These are phyloP conservation scores for Nezara viridula DNA, from an alignment of 2,888 invertebrate species.

Conservation along the genomic window DNA sequence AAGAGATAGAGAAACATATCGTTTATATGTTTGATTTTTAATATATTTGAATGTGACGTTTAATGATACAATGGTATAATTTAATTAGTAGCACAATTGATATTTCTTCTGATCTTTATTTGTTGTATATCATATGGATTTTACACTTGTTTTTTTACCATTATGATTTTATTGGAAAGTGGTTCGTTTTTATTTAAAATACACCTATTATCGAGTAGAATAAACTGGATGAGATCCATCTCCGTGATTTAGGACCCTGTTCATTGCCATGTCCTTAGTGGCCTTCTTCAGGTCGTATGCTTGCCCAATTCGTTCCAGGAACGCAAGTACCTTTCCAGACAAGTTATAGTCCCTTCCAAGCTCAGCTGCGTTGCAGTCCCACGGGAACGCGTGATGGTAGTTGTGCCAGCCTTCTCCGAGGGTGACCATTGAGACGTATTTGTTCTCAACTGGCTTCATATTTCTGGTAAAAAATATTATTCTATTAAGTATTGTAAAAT, in stretches of 20 bases:
- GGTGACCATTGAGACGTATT: conserved; percentile 69
- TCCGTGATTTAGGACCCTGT: background rate
- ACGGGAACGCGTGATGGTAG: conserved; percentile 74
- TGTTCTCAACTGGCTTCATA: conserved; percentile 70
- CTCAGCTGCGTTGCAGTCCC: conserved; percentile 73
- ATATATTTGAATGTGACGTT: too few species aligned
- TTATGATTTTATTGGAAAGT: too few species aligned
- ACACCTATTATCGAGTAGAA: background rate
- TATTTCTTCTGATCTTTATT: too few species aligned
- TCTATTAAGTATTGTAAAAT: too few species aligned
- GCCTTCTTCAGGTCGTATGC: conserved; percentile 76
- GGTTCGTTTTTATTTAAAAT: too few species aligned
- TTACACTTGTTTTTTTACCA: too few species aligned
- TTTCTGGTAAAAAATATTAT: conserved; percentile 64
- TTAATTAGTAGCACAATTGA: too few species aligned
- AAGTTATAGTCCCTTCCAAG: conserved; percentile 72
- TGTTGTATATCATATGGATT: too few species aligned
- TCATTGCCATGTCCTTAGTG: conserved; percentile 76
- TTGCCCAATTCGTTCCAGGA: conserved; percentile 74
- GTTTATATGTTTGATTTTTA: too few species aligned
- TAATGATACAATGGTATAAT: too few species aligned
- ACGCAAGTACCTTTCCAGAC: conserved; percentile 76
- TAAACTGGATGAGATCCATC: background rate
- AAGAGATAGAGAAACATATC: too few species aligned
- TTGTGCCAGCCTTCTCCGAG: conserved; percentile 74